Conservation (phyloP, 2,797 vertebrate species). For the Alauda arvensis region DNA sequence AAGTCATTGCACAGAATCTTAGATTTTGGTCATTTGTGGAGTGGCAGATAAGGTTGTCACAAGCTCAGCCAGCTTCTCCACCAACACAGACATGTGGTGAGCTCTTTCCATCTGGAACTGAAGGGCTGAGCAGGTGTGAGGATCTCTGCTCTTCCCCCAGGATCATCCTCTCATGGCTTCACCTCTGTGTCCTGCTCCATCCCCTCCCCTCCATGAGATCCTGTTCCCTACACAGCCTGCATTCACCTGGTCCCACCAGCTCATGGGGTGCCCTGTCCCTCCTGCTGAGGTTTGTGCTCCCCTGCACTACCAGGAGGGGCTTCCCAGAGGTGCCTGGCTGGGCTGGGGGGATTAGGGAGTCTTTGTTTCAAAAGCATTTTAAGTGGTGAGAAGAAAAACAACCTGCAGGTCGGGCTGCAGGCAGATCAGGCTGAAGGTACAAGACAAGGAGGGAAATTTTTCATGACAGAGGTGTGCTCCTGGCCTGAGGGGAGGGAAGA, state of each 20-base stretch:
- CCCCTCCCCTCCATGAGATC: background rate
- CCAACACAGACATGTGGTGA: rapidly evolving
- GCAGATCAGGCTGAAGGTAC: conserved; percentile 27
- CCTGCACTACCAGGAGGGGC: background rate
- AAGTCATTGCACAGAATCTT: background rate
- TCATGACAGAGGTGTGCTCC: conserved; percentile 40
- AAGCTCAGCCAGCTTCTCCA: background rate
- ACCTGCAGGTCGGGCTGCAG: background rate
- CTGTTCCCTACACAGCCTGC: background rate
- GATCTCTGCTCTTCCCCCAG: background rate
- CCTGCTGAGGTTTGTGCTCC: background rate
- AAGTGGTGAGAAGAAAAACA: conserved; percentile 3
- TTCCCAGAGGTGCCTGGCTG: background rate
- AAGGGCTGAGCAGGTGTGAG: background rate
- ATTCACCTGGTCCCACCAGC: background rate
- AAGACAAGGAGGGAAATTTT: conserved; percentile 42
- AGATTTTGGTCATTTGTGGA: background rate
- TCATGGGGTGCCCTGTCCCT: background rate
- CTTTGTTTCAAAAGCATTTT: conserved; percentile 41
- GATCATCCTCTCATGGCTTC: background rate
- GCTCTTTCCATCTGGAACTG: background rate
- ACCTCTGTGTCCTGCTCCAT: background rate
- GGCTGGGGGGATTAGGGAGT: background rate
- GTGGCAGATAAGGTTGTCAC: background rate
- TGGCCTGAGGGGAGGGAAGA: conserved; percentile 58